These are phyloP conservation scores for Tetranychus urticae DNA, from an alignment of 1,140 invertebrate genomes.

Conservation along the genomic window DNA sequence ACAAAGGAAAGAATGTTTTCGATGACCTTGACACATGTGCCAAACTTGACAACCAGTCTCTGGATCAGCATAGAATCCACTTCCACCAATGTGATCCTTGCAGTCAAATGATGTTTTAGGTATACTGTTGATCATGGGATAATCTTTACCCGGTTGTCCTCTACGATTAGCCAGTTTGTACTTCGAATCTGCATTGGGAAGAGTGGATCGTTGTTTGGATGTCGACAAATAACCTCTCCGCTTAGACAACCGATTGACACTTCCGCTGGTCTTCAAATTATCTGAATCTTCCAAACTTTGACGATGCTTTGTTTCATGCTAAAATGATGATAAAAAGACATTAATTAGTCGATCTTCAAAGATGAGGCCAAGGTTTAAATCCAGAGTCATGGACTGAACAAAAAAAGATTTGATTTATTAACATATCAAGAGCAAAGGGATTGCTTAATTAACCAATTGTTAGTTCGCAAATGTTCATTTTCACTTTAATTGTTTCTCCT, in stretches of 20 bases:
- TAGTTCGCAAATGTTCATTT: no score
- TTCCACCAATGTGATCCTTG: conserved; percentile 27
- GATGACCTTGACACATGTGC: conserved; percentile 8
- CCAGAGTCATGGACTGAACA: no score
- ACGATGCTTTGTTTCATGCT: neutral
- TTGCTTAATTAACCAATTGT: no score
- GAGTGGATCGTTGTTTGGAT: no score
- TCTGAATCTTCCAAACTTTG: neutral
- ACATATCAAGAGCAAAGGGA: no score
- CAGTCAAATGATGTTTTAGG: conserved; percentile 1
- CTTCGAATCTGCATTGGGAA: no score
- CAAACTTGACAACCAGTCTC: conserved; percentile 73
- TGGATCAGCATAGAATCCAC: conserved; percentile 64
- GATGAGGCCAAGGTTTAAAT: no score
- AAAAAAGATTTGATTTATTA: no score
- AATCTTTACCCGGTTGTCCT: neutral
- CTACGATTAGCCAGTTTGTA: neutral
- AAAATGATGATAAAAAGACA: neutral
- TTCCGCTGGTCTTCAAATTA: neutral
- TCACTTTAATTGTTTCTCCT: no score
- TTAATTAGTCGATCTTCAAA: no score
- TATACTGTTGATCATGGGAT: neutral
- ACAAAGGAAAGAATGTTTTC: conserved; percentile 21
- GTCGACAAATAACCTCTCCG: neutral
- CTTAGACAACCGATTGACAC: neutral